phyloP scores from a whole-genome alignment of 2,113 vertebrate species.

The Rhegmatorhina hoffmannsi region DNA sequence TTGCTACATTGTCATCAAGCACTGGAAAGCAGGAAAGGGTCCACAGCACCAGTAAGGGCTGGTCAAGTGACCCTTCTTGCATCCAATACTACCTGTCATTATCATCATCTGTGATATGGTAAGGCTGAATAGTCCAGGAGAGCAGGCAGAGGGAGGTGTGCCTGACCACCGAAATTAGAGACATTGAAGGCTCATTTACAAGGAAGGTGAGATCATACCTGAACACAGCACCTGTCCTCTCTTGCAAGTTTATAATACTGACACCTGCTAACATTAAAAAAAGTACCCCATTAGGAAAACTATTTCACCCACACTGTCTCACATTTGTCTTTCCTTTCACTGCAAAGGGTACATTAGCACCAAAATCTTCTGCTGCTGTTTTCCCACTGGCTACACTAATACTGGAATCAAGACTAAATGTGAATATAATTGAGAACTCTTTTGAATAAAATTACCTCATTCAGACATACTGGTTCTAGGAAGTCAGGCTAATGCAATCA shows the following conservation, averaged over 20 bases:
- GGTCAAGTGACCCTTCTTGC: neutral
- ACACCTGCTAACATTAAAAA: neutral
- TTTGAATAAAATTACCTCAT: constrained; percentile 52
- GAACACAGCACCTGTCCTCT: neutral
- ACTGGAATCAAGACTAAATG: constrained; percentile 18
- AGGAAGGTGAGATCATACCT: neutral
- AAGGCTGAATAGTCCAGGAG: neutral
- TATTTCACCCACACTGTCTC: neutral
- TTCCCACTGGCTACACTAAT: constrained; percentile 10
- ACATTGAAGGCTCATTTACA: neutral
- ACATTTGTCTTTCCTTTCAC: neutral
- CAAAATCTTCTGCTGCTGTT: neutral
- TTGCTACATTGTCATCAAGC: neutral
- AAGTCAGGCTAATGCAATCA: constrained; percentile 11
- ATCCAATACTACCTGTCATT: fast-evolving
- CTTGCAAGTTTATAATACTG: neutral
- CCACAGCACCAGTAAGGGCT: neutral
- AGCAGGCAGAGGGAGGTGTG: neutral
- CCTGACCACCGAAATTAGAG: neutral
- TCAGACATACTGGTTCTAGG: constrained; percentile 31
- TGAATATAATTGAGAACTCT: constrained; percentile 27
- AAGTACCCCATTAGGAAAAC: neutral
- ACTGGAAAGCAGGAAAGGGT: neutral
- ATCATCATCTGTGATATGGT: fast-evolving
- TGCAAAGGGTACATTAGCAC: neutral